These are phyloP conservation scores for Hepsetus odoe DNA, from an alignment of 2,113 vertebrate species.

Conservation along the genomic window DNA sequence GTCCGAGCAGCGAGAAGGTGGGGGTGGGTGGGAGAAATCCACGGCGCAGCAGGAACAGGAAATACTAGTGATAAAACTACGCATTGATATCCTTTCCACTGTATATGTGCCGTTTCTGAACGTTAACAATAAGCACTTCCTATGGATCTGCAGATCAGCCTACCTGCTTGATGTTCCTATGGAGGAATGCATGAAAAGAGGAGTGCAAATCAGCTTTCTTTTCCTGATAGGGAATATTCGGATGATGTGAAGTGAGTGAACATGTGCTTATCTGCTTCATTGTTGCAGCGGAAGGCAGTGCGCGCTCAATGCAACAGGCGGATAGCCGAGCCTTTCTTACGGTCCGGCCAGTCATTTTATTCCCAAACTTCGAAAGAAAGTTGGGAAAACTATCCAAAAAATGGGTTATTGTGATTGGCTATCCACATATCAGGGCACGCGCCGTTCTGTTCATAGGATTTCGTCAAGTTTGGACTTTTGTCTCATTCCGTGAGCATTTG, in stretches of 20 bases:
- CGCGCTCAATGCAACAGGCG: background rate
- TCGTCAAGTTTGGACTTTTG: too few relatives aligned
- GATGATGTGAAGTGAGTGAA: background rate
- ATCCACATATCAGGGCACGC: too few relatives aligned
- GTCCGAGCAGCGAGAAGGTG: slow-evolving; percentile 33
- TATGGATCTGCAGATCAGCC: background rate
- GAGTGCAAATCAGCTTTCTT: background rate
- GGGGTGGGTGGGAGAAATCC: background rate
- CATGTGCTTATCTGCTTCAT: slow-evolving; percentile 14
- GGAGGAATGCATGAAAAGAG: background rate
- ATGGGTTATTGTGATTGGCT: too few relatives aligned
- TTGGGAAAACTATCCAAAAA: background rate
- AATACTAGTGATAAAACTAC: background rate
- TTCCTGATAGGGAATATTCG: background rate
- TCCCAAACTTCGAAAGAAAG: background rate
- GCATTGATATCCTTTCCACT: background rate
- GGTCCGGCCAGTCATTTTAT: background rate
- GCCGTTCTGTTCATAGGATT: too few relatives aligned
- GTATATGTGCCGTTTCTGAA: background rate
- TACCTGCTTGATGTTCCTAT: background rate
- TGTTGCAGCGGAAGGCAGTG: background rate
- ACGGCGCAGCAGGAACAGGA: slow-evolving; percentile 1
- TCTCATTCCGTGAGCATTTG: too few relatives aligned
- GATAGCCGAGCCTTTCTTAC: background rate
- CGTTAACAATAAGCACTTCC: background rate